These are phyloP conservation scores for Pachycephala philippinensis DNA, from an alignment of 2,113 vertebrate species.

Conservation along the genomic window DNA sequence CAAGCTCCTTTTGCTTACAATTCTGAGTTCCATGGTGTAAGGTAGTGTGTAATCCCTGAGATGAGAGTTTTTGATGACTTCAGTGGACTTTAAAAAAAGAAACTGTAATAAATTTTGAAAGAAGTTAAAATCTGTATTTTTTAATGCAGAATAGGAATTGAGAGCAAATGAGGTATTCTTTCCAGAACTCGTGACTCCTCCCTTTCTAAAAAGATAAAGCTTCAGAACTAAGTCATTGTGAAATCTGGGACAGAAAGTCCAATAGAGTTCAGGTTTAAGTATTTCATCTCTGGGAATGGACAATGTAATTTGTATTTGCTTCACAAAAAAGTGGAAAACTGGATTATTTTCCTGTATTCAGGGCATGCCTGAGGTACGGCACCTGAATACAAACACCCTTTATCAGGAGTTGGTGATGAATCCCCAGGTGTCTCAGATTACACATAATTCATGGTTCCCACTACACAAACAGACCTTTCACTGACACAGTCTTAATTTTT, in stretches of 20 bases:
- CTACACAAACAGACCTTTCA: neutral
- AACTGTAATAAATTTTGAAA: neutral
- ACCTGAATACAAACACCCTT: neutral
- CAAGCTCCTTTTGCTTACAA: neutral
- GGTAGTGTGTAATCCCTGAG: neutral
- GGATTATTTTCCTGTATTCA: neutral
- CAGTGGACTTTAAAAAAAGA: neutral
- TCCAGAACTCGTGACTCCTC: neutral
- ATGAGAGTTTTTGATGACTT: slow-evolving; percentile 2
- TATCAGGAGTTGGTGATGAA: neutral
- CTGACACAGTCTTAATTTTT: neutral
- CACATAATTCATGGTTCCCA: neutral
- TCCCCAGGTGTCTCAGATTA: neutral
- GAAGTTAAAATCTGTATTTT: neutral
- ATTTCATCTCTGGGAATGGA: neutral
- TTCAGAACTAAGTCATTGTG: neutral
- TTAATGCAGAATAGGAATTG: neutral
- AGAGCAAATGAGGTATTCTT: neutral
- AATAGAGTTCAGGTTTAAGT: neutral
- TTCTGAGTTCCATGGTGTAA: neutral
- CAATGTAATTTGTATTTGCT: neutral
- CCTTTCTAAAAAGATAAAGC: neutral
- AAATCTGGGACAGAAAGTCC: neutral
- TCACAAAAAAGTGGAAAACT: neutral
- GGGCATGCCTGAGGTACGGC: neutral